These are phyloP conservation scores for Octonoba sinensis DNA, from an alignment of 2,888 invertebrate species.

Conservation along the genomic window DNA sequence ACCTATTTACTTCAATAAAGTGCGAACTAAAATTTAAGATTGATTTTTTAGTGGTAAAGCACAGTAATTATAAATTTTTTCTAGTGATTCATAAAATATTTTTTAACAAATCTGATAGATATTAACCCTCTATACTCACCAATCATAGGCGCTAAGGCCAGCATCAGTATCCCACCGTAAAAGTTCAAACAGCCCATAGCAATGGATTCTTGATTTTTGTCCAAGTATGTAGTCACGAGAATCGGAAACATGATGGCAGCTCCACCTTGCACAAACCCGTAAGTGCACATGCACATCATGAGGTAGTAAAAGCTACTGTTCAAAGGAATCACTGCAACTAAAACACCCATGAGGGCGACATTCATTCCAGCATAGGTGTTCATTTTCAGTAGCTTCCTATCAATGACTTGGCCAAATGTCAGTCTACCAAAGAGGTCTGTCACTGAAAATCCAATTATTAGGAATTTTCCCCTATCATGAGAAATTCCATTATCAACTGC, in stretches of 20 bases:
- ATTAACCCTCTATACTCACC: not conserved
- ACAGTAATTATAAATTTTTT: too few relatives aligned
- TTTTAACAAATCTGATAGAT: too few relatives aligned
- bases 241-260: slow-evolving; percentile 36
- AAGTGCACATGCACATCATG: slow-evolving; percentile 16
- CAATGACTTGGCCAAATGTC: slow-evolving; percentile 58
- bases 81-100: too few relatives aligned
- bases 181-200: slow-evolving; percentile 39
- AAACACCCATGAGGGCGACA: slow-evolving; percentile 8
- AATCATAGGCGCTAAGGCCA: slow-evolving; percentile 35
- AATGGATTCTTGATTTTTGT: slow-evolving; percentile 16
- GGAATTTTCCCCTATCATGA: slow-evolving; percentile 34
- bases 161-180: slow-evolving; percentile 27
- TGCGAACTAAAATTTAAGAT: too few relatives aligned
- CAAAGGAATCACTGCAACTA: slow-evolving; percentile 15
- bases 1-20: too few relatives aligned
- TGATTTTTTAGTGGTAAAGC: too few relatives aligned
- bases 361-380: slow-evolving; percentile 8
- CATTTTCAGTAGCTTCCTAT: slow-evolving; percentile 30
- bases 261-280: slow-evolving; percentile 24
- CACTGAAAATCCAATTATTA: slow-evolving; percentile 59
- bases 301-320: slow-evolving; percentile 15
- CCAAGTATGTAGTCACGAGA: slow-evolving; percentile 25
- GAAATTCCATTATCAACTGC: slow-evolving; percentile 55
- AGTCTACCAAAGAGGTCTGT: slow-evolving; percentile 63